Percentiles rank a stretch among this genome's conserved stretches.
Conservation (phyloP, 2,797 vertebrate species). For the Carcharodon carcharias region DNA sequence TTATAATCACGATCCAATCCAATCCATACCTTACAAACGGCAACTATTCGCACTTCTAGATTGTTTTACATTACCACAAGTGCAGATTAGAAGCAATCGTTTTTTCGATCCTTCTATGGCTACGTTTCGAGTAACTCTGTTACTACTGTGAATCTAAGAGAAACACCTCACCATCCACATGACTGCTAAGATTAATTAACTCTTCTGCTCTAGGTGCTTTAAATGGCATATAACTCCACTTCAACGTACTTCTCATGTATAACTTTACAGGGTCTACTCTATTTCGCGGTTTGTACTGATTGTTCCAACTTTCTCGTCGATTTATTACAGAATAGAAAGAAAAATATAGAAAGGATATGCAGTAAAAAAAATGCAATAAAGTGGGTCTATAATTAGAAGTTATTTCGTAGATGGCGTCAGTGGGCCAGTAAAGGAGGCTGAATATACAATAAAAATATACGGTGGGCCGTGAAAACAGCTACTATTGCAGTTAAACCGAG, state of each 20-base stretch:
- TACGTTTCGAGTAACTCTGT: background rate
- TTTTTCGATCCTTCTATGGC: background rate
- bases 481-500: background rate
- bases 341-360: background rate
- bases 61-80: background rate
- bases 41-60: background rate
- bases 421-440: constrained; percentile 14
- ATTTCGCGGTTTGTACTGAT: background rate
- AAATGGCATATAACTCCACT: background rate
- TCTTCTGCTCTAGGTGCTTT: no score
- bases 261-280: background rate
- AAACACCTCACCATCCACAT: background rate
- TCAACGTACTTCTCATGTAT: background rate
- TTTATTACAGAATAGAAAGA: background rate
- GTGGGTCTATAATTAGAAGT: constrained; percentile 11
- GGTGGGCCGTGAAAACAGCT: background rate
- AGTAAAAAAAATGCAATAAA: background rate
- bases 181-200: background rate
- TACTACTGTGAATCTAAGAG: background rate
- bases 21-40: background rate
- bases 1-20: background rate
- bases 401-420: constrained; percentile 3
- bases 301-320: background rate
- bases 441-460: background rate
- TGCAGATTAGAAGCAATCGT: background rate